These are phyloP conservation scores for Pachyrhynchus sulphureomaculatus DNA, from an alignment of 1,140 invertebrate genomes.

Conservation along the genomic window DNA sequence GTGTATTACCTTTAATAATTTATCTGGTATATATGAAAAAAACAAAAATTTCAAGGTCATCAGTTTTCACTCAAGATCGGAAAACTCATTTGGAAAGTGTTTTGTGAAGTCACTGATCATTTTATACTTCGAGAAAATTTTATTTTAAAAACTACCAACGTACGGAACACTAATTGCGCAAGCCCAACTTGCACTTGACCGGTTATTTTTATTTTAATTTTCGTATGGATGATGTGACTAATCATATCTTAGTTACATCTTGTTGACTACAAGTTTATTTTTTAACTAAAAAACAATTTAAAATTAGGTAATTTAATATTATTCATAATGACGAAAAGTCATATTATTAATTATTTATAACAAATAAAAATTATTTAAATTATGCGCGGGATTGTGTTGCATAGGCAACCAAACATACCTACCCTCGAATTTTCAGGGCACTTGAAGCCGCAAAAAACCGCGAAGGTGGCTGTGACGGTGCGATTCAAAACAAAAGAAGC, in stretches of 20 bases:
- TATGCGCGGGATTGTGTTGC: too few species aligned
- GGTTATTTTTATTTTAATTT: not conserved
- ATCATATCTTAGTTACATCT: constrained; percentile 32
- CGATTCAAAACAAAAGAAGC: not conserved
- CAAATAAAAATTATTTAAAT: not conserved
- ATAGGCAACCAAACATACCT: constrained; percentile 6
- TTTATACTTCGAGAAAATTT: too few species aligned
- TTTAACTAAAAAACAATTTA: not conserved
- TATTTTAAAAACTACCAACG: too few species aligned
- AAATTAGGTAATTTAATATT: not conserved
- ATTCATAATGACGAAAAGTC: not conserved
- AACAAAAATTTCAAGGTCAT: too few species aligned
- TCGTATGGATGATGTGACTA: constrained; percentile 10
- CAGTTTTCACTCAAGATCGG: too few species aligned
- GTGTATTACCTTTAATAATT: too few species aligned
- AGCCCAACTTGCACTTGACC: too few species aligned
- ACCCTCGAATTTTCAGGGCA: not conserved
- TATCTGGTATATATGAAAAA: too few species aligned
- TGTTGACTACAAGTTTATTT: constrained; percentile 1
- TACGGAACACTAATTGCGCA: too few species aligned
- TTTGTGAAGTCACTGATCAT: too few species aligned
- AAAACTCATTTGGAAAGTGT: too few species aligned
- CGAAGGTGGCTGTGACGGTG: not conserved
- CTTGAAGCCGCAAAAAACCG: not conserved
- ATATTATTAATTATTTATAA: not conserved